A percentile compares a stretch with the other conserved stretches of the same genome.
Conservation (phyloP, 2,113 vertebrate genomes). For the Eudyptes chrysolophus region DNA sequence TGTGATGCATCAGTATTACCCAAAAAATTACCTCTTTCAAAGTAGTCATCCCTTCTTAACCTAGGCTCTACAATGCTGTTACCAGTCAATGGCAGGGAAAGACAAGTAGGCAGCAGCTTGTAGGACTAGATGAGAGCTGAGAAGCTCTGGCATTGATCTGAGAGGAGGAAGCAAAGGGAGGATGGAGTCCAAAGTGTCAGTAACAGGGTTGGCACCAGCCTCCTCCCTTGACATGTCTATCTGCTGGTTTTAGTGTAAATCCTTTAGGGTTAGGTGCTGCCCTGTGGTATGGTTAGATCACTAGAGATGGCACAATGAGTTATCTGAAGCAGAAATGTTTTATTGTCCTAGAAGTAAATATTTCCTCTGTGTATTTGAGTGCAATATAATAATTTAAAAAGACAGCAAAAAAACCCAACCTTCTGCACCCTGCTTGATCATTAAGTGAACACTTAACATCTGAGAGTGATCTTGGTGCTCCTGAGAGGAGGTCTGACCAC, state of each 20-base stretch:
- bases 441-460: neutral
- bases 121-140: neutral
- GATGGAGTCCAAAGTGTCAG: neutral
- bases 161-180: neutral
- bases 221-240: neutral
- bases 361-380: neutral
- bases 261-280: neutral
- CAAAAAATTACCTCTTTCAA: neutral
- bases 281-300: neutral
- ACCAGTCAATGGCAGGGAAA: fast-evolving
- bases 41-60: neutral
- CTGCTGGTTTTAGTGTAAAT: neutral
- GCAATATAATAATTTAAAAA: neutral
- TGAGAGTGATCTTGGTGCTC: neutral
- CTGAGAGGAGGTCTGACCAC: neutral
- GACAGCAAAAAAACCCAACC: neutral
- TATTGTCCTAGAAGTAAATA: neutral
- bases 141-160: neutral
- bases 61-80: neutral
- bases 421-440: neutral
- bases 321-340: neutral
- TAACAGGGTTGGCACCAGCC: neutral
- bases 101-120: neutral
- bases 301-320: neutral
- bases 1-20: neutral